These are phyloP conservation scores for Leucozona laternaria DNA, from an alignment of 2,888 invertebrate species.

Conservation along the genomic window DNA sequence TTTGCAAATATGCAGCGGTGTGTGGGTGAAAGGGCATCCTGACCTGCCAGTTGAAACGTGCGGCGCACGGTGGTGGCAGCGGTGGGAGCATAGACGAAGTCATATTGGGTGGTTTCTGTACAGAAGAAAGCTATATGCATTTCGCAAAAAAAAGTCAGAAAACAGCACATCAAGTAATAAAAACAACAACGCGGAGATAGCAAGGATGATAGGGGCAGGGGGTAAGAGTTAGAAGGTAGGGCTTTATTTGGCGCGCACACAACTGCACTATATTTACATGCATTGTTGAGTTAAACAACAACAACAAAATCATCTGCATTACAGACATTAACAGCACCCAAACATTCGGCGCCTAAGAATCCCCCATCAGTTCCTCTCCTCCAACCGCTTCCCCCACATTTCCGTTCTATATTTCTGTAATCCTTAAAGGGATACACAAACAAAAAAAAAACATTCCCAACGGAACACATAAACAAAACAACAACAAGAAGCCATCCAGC, in stretches of 20 bases:
- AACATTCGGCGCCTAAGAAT: slow-evolving; percentile 70
- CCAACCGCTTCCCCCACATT: background rate
- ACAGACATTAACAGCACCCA: slow-evolving; percentile 72
- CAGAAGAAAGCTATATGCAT: background rate
- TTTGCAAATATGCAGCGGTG: slow-evolving; percentile 57
- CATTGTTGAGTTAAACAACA: slow-evolving; percentile 13
- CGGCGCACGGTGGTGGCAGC: background rate
- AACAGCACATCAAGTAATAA: slow-evolving; percentile 58
- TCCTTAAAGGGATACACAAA: slow-evolving; percentile 40
- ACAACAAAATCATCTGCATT: slow-evolving; percentile 66
- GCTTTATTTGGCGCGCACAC: slow-evolving; percentile 43
- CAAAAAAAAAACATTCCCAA: slow-evolving; percentile 17
- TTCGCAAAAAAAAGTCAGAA: slow-evolving; percentile 3
- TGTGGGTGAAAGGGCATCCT: slow-evolving; percentile 14
- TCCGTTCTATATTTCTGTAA: slow-evolving; percentile 53
- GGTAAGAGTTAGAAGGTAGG: background rate
- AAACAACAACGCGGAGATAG: slow-evolving; percentile 36
- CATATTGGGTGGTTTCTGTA: slow-evolving; percentile 45
- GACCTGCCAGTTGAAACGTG: slow-evolving; percentile 16
- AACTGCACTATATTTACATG: slow-evolving; percentile 48
- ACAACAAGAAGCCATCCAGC: slow-evolving; percentile 8
- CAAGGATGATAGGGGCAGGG: background rate
- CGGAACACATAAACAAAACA: slow-evolving; percentile 6
- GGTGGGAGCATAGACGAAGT: slow-evolving; percentile 34
- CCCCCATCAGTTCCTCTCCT: background rate